Base-by-base conservation (phyloP, 2,113 vertebrate species). In the Caranx melampygus region DNA sequence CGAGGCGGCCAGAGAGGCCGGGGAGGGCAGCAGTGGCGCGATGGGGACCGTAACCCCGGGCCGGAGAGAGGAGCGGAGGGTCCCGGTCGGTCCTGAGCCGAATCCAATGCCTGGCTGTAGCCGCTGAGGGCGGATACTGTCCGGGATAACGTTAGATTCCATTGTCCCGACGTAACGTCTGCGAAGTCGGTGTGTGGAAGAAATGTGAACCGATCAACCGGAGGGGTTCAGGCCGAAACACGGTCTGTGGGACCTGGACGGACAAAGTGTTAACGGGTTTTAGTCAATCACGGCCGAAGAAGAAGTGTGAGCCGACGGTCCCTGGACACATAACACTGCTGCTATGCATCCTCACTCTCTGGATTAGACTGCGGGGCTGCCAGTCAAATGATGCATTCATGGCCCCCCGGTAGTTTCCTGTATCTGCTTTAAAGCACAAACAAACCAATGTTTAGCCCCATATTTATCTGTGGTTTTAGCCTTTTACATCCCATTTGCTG, bases 41-140 rank as follows among this genome's bases (percentile, higher is more conserved):
- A 93, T 92, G 59, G 92, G 87, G 3, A 93, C 89, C n/a, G 95
- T 94, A 0, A 95, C 95, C 71, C 95, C 95, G 52, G 94, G 94
- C 75, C 94, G 93, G 76, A 89, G 94, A 49, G 93, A 93, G 59
- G 86, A 95, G 88, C 91, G 95, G 58, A 93, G 93, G 51, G 94
- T 95, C 87, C 95, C 93, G 62, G 94, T 92, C 14, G 86, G 76
- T 69, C 91, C 92, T 5, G 92, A 88, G 68, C 93, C 93, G 82
- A 93, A 90, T 12, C 95, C 91, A 60, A 97, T 95, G 5, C 97
- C 97, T 7, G 96, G 96, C 93, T 97, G 96, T 55, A 96, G 92
- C 81, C 96, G 89, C 85, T 93, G 95, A 13, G 96, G 93, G 88
- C 96, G 94, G 89, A 97, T 76, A 62, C 96, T 96, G 93, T 97